Evolutionary conservation across 1,140 invertebrate species (phyloP), one percentile per base, ranked within the genome.

Genomic region (Lepidurus apus): DNA sequence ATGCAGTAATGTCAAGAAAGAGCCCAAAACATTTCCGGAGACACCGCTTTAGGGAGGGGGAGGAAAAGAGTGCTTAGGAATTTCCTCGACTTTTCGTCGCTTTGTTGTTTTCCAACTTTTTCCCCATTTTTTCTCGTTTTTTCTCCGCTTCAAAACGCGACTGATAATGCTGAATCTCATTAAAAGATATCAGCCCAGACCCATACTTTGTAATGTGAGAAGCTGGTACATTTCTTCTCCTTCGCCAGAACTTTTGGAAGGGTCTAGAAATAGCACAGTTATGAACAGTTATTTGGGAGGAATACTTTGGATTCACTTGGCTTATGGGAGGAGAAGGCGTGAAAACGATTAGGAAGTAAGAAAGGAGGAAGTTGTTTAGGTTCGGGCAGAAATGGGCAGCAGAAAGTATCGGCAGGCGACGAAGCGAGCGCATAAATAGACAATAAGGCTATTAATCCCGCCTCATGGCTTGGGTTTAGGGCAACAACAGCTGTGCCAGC

Each of bases 401-500:
- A 17, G 21, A 65, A 65, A 7, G 53, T 13, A 13, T 13, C 53
- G 21, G 21, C 17, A n/a, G 53, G 45, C 45, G 45, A 21, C 17
- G 53, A 65, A 65, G 21, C 17, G 13, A 65, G 34, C 53, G 53
- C 17, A n/a, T n/a, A 65, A 65, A 65, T 13, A 13, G 53, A 65
- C 53, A 21, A 65, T 65, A 65, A 65, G 53, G 21, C 53, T 65
- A 65, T 65, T 65, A 65, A 65, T 65, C 53, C 53, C 34, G 34
- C 10, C 21, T 13, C 53, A 65, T 65, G 53, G n/a, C 21, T 65
- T 21, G 17, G 17, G 17, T 13, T 21, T 21, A 13, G 53, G 53
- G 10, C 53, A 65, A 65, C 21, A 65, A 65, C 53, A 65, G 53
- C 53, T 65, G 53, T 7, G 53, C 21, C 53, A 21, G 13, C 17